Base-by-base conservation (phyloP, 1,140 invertebrate species). In the Drosophila hydei region DNA sequence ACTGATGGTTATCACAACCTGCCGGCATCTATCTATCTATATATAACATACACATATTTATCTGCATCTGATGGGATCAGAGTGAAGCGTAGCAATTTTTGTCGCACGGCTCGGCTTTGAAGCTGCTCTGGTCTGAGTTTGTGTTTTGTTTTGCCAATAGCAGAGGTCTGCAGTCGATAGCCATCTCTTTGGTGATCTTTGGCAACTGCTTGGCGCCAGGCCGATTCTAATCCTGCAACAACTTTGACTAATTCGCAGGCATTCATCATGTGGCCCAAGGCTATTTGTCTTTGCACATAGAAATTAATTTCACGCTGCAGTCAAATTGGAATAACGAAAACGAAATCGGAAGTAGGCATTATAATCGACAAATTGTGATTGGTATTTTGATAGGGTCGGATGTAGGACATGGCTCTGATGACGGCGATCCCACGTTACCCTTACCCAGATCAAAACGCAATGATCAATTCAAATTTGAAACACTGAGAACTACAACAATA, bases 401-500 rank as follows among this genome's bases (percentile, higher is more conserved):
- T 30, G 9, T 23, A 27, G 65, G 65, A 40, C 27, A 40, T 43
- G 56, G 54, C 14, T 11, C 11, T 14, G 11, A 36, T 33, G 12
- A 43, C 23, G 45, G 52, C 23, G 45, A 75, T 84, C 79, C 72
- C 83, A 88, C 83, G 84, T 68, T 70, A 69, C 77, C 81, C 77
- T 75, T 72, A 67, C 64, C 71, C 75, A 81, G 75, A 83, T 83
- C 79, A 56, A 55, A 47, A 54, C 67, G 65, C 73, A 72, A 73
- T 72, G 81, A 87, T 89, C 84, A 83, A 88, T 88, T 88, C 78
- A 88, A 88, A 88, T 88, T 88, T 79, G 78, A 88, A 88, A 87
- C 83, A 87, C 65, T 83, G 67, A 68, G 58, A 63, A 58, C 63
- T 67, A 59, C 48, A 83, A 87, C 83, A 88, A 88, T 58, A 65